A percentile compares a stretch with the other conserved stretches of the same genome.
phyloP scores from a whole-genome alignment of 2,888 invertebrate species.

The Andrena haemorrhoa region DNA sequence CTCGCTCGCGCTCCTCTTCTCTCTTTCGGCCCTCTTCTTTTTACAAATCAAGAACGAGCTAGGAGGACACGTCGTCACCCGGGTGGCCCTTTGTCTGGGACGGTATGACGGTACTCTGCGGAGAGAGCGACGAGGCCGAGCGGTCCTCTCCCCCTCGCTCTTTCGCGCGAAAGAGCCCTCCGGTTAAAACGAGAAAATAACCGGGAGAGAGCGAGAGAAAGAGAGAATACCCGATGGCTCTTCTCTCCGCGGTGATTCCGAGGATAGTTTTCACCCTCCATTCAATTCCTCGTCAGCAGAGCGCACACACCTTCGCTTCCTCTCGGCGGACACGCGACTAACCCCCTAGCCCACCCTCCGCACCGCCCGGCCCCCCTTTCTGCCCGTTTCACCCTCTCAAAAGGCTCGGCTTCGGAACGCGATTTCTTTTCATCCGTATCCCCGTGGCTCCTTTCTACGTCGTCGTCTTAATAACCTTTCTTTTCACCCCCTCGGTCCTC shows the following conservation, averaged over 20 bases:
- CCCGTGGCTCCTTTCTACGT: slow-evolving; percentile 21
- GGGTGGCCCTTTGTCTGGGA: slow-evolving; percentile 62
- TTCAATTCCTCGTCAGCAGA: slow-evolving; percentile 77
- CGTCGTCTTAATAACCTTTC: slow-evolving; percentile 49
- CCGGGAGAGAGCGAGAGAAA: slow-evolving; percentile 32
- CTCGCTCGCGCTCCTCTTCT: background rate
- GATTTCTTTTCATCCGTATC: slow-evolving; percentile 71
- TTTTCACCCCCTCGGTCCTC: slow-evolving; percentile 19
- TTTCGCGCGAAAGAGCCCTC: slow-evolving; percentile 47
- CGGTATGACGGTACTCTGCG: slow-evolving; percentile 16
- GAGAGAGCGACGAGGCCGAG: slow-evolving; percentile 38
- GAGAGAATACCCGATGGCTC: slow-evolving; percentile 66
- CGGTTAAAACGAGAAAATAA: slow-evolving; percentile 70
- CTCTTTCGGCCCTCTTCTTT: background rate
- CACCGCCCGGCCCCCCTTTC: background rate
- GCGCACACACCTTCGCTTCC: slow-evolving; percentile 68
- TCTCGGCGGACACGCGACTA: slow-evolving; percentile 53
- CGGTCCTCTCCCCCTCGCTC: slow-evolving; percentile 16
- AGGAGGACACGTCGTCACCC: slow-evolving; percentile 54
- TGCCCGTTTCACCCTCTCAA: slow-evolving; percentile 40
- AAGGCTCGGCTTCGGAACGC: slow-evolving; percentile 64
- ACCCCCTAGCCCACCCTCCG: slow-evolving; percentile 11
- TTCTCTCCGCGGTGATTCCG: slow-evolving; percentile 49
- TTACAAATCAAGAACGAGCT: slow-evolving; percentile 41
- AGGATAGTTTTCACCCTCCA: slow-evolving; percentile 69